phyloP scores from a whole-genome alignment of 2,113 vertebrate genomes.

The Chascanopsetta lugubris region DNA sequence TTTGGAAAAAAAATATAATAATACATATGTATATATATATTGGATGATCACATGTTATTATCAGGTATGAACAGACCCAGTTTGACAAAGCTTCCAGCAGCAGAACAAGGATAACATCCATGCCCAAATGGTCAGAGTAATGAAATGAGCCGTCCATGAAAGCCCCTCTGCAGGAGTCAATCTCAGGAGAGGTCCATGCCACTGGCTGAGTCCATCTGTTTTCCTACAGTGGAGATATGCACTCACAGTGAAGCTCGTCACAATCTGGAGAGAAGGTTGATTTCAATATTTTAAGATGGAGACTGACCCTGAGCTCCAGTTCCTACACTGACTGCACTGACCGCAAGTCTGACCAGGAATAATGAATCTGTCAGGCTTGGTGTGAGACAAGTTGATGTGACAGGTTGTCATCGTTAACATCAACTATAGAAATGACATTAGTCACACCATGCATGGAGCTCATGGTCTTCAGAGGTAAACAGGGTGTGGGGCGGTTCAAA shows the following conservation, averaged over 20 bases:
- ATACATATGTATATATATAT: too few species aligned
- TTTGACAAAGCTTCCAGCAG: neutral
- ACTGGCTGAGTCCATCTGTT: too few species aligned
- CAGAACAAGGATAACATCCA: too few species aligned
- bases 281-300: neutral
- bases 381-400: neutral
- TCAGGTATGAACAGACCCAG: neutral
- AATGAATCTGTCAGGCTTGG: neutral
- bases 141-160: slow-evolving; percentile 51
- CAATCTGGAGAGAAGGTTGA: neutral
- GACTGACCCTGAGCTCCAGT: neutral
- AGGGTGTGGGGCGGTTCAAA: too few species aligned
- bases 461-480: too few species aligned
- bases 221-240: neutral
- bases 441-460: neutral
- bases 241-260: neutral
- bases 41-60: neutral
- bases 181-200: neutral
- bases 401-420: neutral
- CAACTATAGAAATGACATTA: neutral
- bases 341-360: neutral
- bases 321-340: neutral
- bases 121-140: slow-evolving; percentile 29
- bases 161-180: slow-evolving; percentile 24
- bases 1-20: too few species aligned